Base-by-base conservation (phyloP, 2,888 invertebrate species). In the Euproctis similis region DNA sequence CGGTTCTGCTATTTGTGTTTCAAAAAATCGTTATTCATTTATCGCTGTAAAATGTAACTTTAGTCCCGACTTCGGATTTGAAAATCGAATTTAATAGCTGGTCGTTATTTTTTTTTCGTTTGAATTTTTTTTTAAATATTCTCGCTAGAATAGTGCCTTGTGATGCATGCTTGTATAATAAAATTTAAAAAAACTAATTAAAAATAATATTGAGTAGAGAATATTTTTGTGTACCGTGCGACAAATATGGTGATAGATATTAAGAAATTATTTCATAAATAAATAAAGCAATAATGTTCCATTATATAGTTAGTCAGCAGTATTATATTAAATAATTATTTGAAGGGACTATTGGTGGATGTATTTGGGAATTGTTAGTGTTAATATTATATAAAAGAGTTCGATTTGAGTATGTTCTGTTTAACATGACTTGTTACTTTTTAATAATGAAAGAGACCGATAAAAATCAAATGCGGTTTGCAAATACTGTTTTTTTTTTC, bases 91-190 rank as follows among this genome's bases (percentile, higher is more conserved):
- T 84, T 82, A 84, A 62, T 77, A 76, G 61, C 62, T 68, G 59
- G 64, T 71, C 61, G 47, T 49, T n/a, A n/a, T n/a, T n/a, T n/a
- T n/a, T n/a, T 57, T 68, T 60, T 59, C 42, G 37, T 50, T 70
- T 78, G 54, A 53, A 54, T 75, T 74, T n/a, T n/a, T n/a, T n/a
- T 55, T 51, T 56, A 47, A 14, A 50, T 57, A 66, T 71, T 77
- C 74, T 81, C 74, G 75, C 78, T 82, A 84, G 82, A 64, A 73
- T 84, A 84, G 82, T 84, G 82, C 82, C 82, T 84, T 84, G 77
- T 71, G 73, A 81, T 62, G 81, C 78, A 81, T 80, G 82, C 82
- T 81, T 81, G 76, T 58, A 62, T 57, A 70, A 62, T 65, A 64
- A 53, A n/a, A n/a, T n/a, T n/a, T 59, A 54, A 52, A 41, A 46